These are phyloP conservation scores for Gymnoscopelus microlampas DNA, from an alignment of 2,797 vertebrate genomes.

Conservation along the genomic window DNA sequence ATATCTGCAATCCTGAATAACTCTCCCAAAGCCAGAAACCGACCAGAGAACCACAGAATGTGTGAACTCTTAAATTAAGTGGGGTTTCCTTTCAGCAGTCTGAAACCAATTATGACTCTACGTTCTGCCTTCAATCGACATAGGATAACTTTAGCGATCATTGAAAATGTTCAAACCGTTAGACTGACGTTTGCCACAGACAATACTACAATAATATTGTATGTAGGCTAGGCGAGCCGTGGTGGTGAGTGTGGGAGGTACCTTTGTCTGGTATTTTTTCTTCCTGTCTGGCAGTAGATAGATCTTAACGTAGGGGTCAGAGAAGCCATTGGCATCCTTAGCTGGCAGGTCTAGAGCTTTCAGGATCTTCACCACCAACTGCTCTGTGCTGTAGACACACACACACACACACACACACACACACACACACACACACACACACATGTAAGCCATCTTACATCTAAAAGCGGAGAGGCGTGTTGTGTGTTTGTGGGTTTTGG, in stretches of 20 bases:
- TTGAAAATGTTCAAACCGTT: no score
- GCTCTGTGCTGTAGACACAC: constrained; percentile 83
- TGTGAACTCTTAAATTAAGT: constrained; percentile 9
- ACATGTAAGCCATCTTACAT: not conserved
- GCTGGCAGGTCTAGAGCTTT: constrained; percentile 92
- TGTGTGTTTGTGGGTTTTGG: no score
- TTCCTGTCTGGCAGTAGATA: constrained; percentile 94
- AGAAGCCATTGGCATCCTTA: constrained; percentile 93
- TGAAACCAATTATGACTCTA: constrained; percentile 29
- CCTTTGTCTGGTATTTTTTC: constrained; percentile 96
- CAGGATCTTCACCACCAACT: constrained; percentile 91
- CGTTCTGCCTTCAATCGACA: constrained; percentile 15
- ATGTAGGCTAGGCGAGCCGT: not conserved
- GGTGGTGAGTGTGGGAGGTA: constrained; percentile 46
- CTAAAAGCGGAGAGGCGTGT: no score
- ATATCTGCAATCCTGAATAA: constrained; percentile 38
- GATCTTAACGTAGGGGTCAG: constrained; percentile 94
- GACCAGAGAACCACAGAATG: no score
- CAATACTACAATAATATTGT: not conserved
- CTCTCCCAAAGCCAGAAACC: constrained; percentile 1
- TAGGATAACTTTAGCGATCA: constrained; percentile 33
- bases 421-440: constrained; percentile 36
- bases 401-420: not conserved
- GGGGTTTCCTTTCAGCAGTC: constrained; percentile 24
- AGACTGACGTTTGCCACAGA: not conserved